A percentile compares a stretch with the other conserved stretches of the same genome.
These are phyloP conservation scores for Porites evermanni DNA, from an alignment of 92 coral and sea anemone genomes.

Conservation along the genomic window DNA sequence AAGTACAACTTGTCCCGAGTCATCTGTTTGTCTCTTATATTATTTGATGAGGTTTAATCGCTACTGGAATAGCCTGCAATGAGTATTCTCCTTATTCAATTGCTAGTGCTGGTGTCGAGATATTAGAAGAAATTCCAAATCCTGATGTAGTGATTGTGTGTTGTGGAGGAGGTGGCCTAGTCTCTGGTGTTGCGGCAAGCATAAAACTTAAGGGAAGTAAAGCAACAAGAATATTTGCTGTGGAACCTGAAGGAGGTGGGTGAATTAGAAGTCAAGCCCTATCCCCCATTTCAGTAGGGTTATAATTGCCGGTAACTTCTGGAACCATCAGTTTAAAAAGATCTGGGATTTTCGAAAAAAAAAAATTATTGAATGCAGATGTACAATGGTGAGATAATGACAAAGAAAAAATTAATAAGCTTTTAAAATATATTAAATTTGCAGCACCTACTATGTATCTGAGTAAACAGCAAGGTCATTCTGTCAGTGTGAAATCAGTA, in stretches of 20 bases:
- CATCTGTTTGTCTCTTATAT: background rate
- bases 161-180: constrained; percentile 82
- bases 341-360: no score
- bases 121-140: constrained; percentile 67
- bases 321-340: no score
- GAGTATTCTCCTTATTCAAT: background rate
- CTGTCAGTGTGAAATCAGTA: constrained; percentile 51
- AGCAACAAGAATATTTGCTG: constrained; percentile 70
- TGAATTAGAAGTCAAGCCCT: no score
- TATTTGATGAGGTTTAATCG: no score
- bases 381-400: background rate
- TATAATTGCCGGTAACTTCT: no score
- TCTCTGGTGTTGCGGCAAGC: constrained; percentile 76
- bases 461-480: constrained; percentile 66
- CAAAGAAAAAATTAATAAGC: background rate
- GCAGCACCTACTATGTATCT: constrained; percentile 75
- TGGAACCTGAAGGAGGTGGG: constrained; percentile 76
- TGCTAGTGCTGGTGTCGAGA: constrained; percentile 52
- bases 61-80: background rate
- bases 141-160: constrained; percentile 72
- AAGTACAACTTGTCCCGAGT: no score
- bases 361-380: no score
- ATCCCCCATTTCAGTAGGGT: no score
- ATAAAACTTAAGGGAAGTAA: constrained; percentile 62
- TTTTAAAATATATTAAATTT: constrained; percentile 3